Conservation (phyloP, 2,888 invertebrate species). For the Acanthosepion lycidas region DNA sequence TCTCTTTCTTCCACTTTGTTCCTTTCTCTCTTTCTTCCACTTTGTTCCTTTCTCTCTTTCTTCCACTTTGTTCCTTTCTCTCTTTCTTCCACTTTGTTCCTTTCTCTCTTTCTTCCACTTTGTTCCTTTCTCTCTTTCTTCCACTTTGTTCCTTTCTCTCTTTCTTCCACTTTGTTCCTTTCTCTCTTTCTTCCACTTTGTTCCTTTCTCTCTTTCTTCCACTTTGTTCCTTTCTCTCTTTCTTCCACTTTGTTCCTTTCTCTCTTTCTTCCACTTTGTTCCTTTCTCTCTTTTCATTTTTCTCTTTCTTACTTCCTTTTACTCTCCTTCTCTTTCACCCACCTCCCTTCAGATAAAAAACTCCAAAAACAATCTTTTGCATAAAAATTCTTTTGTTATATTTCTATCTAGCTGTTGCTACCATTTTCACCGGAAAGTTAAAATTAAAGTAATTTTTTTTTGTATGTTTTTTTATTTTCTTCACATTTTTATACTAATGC, state of each 20-base stretch:
- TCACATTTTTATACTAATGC: background rate
- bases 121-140: background rate
- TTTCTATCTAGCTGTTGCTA: background rate
- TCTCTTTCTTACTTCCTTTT: background rate
- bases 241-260: background rate
- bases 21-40: background rate
- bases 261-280: background rate
- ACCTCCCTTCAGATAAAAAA: too few relatives aligned
- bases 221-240: too few relatives aligned
- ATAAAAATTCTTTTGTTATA: too few relatives aligned
- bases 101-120: background rate
- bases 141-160: too few relatives aligned
- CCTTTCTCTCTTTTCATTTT: background rate
- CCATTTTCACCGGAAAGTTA: background rate
- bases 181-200: too few relatives aligned
- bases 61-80: too few relatives aligned
- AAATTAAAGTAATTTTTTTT: background rate
- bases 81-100: background rate
- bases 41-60: too few relatives aligned
- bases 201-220: background rate
- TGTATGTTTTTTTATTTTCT: background rate
- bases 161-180: background rate
- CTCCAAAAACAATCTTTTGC: too few relatives aligned
- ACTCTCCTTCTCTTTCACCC: too few relatives aligned
- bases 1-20: too few relatives aligned